Percentiles rank a stretch among this genome's conserved stretches.
These are phyloP conservation scores for Triops longicaudatus DNA, from an alignment of 1,140 invertebrate species.

Conservation along the genomic window DNA sequence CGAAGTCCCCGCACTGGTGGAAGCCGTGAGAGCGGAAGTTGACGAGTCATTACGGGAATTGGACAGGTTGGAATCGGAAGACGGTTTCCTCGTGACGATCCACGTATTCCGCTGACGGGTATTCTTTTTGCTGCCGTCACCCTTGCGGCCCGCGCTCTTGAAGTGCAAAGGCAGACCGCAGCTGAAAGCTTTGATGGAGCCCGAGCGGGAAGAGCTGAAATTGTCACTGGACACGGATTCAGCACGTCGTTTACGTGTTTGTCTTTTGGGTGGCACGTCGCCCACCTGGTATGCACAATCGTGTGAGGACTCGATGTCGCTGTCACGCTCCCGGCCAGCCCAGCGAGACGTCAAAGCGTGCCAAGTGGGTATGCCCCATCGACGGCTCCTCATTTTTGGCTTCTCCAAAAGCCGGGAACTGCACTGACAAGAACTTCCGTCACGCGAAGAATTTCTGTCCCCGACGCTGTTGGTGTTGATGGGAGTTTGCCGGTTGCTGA, in stretches of 20 bases:
- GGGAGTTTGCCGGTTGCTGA: slow-evolving; percentile 77
- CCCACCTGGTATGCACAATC: slow-evolving; percentile 72
- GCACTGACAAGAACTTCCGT: slow-evolving; percentile 44
- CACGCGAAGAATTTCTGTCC: slow-evolving; percentile 61
- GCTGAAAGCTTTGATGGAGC: slow-evolving; percentile 54
- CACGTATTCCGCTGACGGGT: slow-evolving; percentile 70
- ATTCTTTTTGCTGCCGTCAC: slow-evolving; percentile 42
- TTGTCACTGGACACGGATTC: slow-evolving; percentile 75
- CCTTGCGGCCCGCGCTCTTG: slow-evolving; percentile 30
- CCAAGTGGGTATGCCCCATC: slow-evolving; percentile 16
- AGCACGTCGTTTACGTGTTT: slow-evolving; percentile 30
- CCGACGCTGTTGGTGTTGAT: slow-evolving; percentile 76
- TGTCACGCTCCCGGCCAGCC: slow-evolving; percentile 8
- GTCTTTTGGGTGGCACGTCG: slow-evolving; percentile 60
- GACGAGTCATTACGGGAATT: slow-evolving; percentile 72
- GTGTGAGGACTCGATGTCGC: slow-evolving; percentile 36
- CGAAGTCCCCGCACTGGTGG: slow-evolving; percentile 50
- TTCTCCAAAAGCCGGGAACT: slow-evolving; percentile 54
- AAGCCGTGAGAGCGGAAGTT: slow-evolving; percentile 71
- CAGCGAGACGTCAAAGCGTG: slow-evolving; percentile 13
- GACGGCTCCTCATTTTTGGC: slow-evolving; percentile 11
- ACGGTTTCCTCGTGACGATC: slow-evolving; percentile 77
- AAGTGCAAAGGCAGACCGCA: slow-evolving; percentile 63
- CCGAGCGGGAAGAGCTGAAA: slow-evolving; percentile 71
- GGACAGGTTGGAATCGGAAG: slow-evolving; percentile 79